phyloP scores from a whole-genome alignment of 2,888 invertebrate species.

The Cheilosia impressa region DNA sequence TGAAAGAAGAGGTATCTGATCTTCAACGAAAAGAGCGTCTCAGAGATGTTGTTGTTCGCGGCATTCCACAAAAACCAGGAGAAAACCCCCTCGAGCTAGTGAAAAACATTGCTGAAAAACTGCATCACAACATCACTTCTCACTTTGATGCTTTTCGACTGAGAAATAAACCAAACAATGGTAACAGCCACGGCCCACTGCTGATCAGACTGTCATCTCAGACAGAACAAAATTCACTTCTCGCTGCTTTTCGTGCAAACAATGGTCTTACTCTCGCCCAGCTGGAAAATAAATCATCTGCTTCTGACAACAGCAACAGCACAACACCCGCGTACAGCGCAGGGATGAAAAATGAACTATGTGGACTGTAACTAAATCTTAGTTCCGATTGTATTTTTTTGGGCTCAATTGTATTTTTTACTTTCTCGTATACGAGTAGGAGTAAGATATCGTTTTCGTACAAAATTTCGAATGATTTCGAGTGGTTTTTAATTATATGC shows the following conservation, averaged over 20 bases:
- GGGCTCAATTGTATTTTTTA: no score
- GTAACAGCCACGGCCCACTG: not conserved
- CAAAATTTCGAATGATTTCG: no score
- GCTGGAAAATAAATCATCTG: not conserved
- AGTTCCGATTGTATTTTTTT: no score
- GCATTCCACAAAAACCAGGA: not conserved
- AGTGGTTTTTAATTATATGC: no score
- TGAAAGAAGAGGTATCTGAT: not conserved
- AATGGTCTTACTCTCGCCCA: not conserved
- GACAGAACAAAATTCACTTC: not conserved
- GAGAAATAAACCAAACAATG: not conserved
- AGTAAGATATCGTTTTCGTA: no score
- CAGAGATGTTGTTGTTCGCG: not conserved
- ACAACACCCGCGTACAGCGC: no score
- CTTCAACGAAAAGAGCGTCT: slow-evolving; percentile 3
- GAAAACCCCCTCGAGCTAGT: not conserved
- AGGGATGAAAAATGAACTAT: no score
- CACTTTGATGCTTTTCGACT: not conserved
- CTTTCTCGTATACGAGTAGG: no score
- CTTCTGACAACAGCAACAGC: no score
- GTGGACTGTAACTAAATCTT: no score
- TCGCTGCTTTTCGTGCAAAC: not conserved
- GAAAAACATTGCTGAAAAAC: no score
- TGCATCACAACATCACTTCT: not conserved
- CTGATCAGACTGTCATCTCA: not conserved